These are phyloP conservation scores for Andrena camellia DNA, from an alignment of 2,888 invertebrate genomes.

Conservation along the genomic window DNA sequence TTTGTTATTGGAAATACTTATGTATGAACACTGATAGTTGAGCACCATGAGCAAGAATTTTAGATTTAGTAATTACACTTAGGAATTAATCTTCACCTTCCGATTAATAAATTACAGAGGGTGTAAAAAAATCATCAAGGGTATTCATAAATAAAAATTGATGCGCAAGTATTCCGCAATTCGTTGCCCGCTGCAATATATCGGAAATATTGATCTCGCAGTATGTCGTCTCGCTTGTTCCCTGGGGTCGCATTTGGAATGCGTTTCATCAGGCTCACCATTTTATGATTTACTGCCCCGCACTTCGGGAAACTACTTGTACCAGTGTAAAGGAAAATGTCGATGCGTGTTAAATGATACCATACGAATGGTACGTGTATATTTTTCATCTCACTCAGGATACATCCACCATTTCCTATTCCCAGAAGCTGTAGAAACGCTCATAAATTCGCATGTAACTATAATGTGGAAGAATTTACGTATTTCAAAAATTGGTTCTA, in stretches of 20 bases:
- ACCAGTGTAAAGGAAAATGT: conserved; percentile 37
- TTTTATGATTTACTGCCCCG: conserved; percentile 73
- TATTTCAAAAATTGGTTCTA: background rate
- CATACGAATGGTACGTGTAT: conserved; percentile 28
- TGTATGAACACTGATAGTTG: too few relatives aligned
- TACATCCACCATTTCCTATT: conserved; percentile 8
- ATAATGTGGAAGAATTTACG: background rate
- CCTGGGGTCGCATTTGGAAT: conserved; percentile 76
- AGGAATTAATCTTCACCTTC: background rate
- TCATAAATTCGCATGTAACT: background rate
- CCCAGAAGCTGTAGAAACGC: background rate
- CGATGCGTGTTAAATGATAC: conserved; percentile 29
- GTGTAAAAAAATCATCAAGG: conserved; percentile 1
- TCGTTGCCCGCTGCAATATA: conserved; percentile 66
- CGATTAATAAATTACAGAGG: background rate
- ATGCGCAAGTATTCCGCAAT: conserved; percentile 61
- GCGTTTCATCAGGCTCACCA: conserved; percentile 74
- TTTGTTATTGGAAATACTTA: background rate
- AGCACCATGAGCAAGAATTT: background rate
- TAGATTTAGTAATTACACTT: background rate
- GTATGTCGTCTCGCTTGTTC: conserved; percentile 69
- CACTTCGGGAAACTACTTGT: conserved; percentile 47
- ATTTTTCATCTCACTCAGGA: conserved; percentile 28
- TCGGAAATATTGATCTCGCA: conserved; percentile 72
- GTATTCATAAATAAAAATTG: conserved; percentile 56